Conservation (phyloP, 2,888 invertebrate genomes). For the Nysson spinosus region DNA sequence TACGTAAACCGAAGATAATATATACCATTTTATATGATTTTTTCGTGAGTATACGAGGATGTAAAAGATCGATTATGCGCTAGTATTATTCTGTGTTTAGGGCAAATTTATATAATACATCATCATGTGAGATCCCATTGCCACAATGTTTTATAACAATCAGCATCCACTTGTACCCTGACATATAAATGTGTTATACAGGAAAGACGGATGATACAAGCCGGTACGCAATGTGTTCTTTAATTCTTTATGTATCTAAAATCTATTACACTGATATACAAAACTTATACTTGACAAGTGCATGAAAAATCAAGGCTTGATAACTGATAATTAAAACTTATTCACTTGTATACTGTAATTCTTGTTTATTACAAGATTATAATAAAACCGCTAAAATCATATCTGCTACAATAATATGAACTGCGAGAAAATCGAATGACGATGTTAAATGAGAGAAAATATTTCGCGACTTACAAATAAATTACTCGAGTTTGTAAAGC, state of each 20-base stretch:
- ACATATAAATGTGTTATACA: constrained; percentile 9
- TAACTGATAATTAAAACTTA: neutral
- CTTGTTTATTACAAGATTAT: too few relatives aligned
- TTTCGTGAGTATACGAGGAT: constrained; percentile 9
- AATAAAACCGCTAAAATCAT: too few relatives aligned
- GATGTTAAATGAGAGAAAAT: too few relatives aligned
- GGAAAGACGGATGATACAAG: too few relatives aligned
- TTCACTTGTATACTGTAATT: too few relatives aligned
- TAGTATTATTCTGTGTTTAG: constrained; percentile 32
- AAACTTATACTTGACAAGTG: constrained; percentile 35
- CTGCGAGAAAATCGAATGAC: too few relatives aligned
- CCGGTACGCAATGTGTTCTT: constrained; percentile 4
- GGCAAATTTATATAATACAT: constrained; percentile 41
- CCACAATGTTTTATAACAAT: constrained; percentile 24
- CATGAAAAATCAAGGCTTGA: constrained; percentile 1
- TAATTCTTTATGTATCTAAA: neutral
- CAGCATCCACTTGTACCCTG: constrained; percentile 19
- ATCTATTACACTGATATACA: constrained; percentile 40
- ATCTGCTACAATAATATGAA: too few relatives aligned
- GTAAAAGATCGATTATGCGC: constrained; percentile 22
- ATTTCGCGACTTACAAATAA: too few relatives aligned
- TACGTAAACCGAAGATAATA: constrained; percentile 5
- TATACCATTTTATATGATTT: constrained; percentile 28
- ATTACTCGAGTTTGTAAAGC: neutral
- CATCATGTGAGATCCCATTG: constrained; percentile 29